Evolutionary conservation across 2,888 invertebrate species (phyloP).

Genomic region (Syritta pipiens): DNA sequence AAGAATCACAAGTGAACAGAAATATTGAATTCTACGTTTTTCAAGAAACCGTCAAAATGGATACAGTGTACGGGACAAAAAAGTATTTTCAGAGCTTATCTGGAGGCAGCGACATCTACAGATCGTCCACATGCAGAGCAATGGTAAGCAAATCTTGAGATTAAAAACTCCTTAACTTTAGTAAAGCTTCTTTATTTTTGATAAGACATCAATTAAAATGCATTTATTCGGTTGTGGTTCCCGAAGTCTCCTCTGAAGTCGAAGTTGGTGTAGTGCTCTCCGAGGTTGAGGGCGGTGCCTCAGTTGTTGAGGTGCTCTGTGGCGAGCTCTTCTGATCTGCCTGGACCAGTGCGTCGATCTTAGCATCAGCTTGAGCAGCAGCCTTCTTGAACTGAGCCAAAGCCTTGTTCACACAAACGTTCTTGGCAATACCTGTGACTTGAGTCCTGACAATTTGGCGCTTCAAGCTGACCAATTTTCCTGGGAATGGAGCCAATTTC

Average conservation of each 20-base stretch:
- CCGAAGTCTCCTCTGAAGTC: no score
- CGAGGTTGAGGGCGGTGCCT: no score
- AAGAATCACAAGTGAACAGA: neutral
- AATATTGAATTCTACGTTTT: neutral
- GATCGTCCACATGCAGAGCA: conserved; percentile 77
- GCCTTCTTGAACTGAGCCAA: conserved; percentile 13
- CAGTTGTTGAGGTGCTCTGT: no score
- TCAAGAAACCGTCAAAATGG: conserved; percentile 72
- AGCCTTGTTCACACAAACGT: neutral
- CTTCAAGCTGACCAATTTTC: neutral
- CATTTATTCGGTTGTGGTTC: no score
- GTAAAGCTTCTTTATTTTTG: no score
- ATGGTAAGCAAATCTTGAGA: conserved; percentile 75
- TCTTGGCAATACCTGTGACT: neutral
- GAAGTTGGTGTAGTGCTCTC: no score
- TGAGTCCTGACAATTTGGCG: conserved; percentile 4
- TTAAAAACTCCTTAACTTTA: no score
- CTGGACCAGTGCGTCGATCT: conserved; percentile 6
- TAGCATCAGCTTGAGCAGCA: neutral
- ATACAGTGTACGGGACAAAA: conserved; percentile 79
- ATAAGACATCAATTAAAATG: neutral
- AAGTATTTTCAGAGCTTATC: conserved; percentile 79
- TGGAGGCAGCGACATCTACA: conserved; percentile 78
- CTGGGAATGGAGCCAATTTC: conserved; percentile 2
- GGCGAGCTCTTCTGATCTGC: conserved; percentile 29